Evolutionary conservation across 2,888 invertebrate species (phyloP), one percentile per base, ranked within the genome.

Genomic region (Chrysodeixis includens): DNA sequence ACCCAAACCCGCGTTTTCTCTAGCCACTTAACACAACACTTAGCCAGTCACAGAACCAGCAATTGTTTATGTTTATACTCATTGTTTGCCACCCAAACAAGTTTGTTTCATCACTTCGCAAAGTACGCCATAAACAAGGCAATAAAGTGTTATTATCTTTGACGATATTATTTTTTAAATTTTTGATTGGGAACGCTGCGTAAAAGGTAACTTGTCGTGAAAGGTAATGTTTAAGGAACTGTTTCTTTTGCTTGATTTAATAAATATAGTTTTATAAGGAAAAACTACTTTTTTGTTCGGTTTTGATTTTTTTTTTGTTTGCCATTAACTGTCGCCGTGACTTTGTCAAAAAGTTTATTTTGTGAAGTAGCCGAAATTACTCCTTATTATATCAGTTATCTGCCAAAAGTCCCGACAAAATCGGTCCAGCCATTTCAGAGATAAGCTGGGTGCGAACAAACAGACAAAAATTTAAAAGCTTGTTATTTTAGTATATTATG

Each of bases 51-150:
- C 88, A 90, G 91, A 88, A 90, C 86, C 86, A 78, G 79, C 88
- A 87, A 90, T 90, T 90, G 92, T 90, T 92, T 91, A 92, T 90
- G 90, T 91, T 93, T 93, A 92, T 86, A 87, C 89, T 92, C 90
- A 91, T 92, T 91, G 90, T 90, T 90, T 88, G 86, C 79, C 83
- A 83, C 83, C 85, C 85, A 87, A 90, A 89, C 90, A 87, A 89
- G 88, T 88, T 89, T 84, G 88, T 86, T 87, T 86, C 88, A 82
- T 83, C 82, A 84, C 81, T 80, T 83, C 69, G 75, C 78, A 72
- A 85, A 86, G 81, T 85, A 84, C 86, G 82, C 82, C 72, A 86
- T 86, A 85, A 86, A 88, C 83, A 83, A 81, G 66, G 66, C 74
- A 82, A 86, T 86, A 83, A 79, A 67, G 67, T 75, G 77, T 83